These are phyloP conservation scores for Catharus bicknelli DNA, from an alignment of 2,113 vertebrate genomes.

Conservation along the genomic window DNA sequence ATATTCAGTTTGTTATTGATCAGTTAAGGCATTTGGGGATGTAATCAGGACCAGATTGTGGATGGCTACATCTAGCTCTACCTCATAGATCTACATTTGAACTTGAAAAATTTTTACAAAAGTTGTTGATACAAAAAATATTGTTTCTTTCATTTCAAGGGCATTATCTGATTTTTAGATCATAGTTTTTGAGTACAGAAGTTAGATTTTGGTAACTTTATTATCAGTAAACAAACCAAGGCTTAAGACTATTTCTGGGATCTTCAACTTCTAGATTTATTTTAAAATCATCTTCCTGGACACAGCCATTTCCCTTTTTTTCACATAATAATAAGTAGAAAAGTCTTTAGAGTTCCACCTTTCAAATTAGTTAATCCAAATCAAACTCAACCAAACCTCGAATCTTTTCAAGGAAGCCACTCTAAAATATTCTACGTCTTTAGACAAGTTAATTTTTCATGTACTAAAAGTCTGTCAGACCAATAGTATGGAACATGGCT, in stretches of 20 bases:
- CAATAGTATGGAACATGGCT: not conserved
- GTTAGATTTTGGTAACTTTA: not conserved
- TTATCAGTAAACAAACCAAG: not conserved
- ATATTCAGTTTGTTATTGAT: not conserved
- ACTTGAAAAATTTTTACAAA: not conserved
- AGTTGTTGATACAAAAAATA: not conserved
- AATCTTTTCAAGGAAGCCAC: not conserved
- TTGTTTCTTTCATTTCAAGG: not conserved
- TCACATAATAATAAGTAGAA: not conserved
- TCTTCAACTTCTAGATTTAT: not conserved
- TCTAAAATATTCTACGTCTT: not conserved
- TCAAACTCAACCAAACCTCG: not conserved
- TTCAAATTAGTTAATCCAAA: not conserved
- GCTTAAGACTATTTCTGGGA: not conserved
- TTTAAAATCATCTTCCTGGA: not conserved
- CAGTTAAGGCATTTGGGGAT: not conserved
- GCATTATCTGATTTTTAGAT: not conserved
- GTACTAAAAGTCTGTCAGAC: not conserved
- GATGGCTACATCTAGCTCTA: not conserved
- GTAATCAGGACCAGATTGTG: not conserved
- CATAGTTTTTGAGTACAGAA: not conserved
- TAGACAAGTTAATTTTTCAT: not conserved
- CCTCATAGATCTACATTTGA: not conserved
- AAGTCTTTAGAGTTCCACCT: not conserved
- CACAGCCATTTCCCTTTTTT: rapidly evolving